Evolutionary conservation across 2,888 invertebrate species (phyloP), one percentile per base, ranked within the genome.

Genomic region (Oscheius sp.): DNA sequence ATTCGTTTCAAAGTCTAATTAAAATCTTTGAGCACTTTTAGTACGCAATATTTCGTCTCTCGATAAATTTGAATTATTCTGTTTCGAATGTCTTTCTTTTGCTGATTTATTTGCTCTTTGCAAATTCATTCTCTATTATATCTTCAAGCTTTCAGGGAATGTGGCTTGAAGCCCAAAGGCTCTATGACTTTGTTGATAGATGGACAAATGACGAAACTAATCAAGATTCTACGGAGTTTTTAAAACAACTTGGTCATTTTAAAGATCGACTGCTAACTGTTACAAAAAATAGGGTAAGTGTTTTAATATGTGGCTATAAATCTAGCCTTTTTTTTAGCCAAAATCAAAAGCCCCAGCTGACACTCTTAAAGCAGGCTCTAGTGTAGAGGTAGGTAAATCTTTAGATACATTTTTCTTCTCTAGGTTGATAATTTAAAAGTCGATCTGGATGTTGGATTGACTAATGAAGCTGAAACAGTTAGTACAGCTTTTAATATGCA

Each of bases 401-500:
- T 42, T 3, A 42, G 15, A 12, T 42, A n/a, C 17, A 17, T 17
- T 42, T 12, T n/a, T 42, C 17, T 42, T n/a, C n/a, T 42, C 17
- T 12, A 42, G 33, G 37, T 61, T 1, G 45, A 61, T 23, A 29
- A 31, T 12, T 17, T 42, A 27, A 42, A 42, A 45, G 29, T 61
- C n/a, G 61, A 61, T 2, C 31, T 61, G 31, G 61, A 61, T 29
- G 27, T 27, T 6, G 61, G 23, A 3, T n/a, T 61, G 17, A n/a
- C 29, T 25, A 42, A 66, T 0, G 79, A 79, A 61, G 65, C 79
- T 1, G 37, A 66, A 8, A 78, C 78, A 1, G 31, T 82, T 42
- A 72, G 75, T 45, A 74, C 79, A 17, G 55, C 72, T 1, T 82
- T 82, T 65, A 50, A 72, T 23, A 25, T 80, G 29, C 67, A 74